These are phyloP conservation scores for Peromyscus nudipes DNA, from an alignment of 2,797 vertebrate species.

Conservation along the genomic window DNA sequence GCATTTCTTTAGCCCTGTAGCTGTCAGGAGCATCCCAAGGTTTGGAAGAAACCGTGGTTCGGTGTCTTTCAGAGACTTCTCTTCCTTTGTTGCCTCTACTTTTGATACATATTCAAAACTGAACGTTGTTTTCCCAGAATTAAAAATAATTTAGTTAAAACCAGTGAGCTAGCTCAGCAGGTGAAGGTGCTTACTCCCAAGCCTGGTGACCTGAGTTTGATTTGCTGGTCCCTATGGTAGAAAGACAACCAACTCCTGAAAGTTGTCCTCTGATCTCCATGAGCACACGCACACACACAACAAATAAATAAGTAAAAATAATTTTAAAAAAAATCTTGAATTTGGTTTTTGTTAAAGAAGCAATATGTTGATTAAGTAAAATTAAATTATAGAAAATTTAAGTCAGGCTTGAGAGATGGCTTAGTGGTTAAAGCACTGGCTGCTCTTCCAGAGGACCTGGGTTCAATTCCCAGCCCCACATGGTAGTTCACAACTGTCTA, in stretches of 20 bases:
- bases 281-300: too few relatives aligned
- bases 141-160: not conserved
- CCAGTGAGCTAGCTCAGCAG: not conserved
- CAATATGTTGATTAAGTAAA: conserved; percentile 38
- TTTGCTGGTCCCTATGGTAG: not conserved
- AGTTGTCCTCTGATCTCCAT: not conserved
- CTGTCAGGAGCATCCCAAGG: not conserved
- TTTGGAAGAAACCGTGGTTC: not conserved
- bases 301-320: not conserved
- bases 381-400: not conserved
- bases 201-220: not conserved
- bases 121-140: conserved; percentile 59
- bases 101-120: conserved; percentile 43
- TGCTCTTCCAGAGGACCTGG: not conserved
- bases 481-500: not conserved
- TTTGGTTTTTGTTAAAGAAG: conserved; percentile 23
- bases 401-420: not conserved
- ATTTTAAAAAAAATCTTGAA: not conserved
- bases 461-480: not conserved
- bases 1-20: not conserved
- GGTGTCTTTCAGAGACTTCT: not conserved
- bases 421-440: not conserved
- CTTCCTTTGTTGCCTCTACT: not conserved
- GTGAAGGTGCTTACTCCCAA: too few relatives aligned
- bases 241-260: not conserved